Percentiles rank a stretch among this genome's conserved stretches.
Conservation (phyloP, 2,888 invertebrate genomes). For the Drosophila buzzatii region DNA sequence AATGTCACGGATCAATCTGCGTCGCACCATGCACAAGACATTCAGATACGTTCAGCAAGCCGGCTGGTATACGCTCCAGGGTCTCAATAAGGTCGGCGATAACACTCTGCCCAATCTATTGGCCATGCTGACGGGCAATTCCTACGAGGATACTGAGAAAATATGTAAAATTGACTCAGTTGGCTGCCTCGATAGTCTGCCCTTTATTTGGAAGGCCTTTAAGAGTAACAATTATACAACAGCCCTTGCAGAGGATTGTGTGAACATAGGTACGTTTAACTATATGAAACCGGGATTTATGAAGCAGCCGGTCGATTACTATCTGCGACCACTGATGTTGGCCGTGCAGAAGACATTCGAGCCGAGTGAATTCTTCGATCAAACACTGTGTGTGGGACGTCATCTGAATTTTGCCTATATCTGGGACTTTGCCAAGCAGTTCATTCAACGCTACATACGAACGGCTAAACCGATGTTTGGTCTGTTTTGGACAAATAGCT, state of each 20-base stretch:
- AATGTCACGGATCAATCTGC: neutral
- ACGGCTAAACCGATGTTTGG: constrained; percentile 5
- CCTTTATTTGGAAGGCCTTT: neutral
- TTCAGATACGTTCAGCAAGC: neutral
- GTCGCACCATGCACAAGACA: constrained; percentile 1
- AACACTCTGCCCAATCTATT: constrained; percentile 3
- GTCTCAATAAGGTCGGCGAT: constrained; percentile 1
- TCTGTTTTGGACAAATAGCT: constrained; percentile 2
- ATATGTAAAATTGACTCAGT: neutral
- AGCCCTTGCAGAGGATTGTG: neutral
- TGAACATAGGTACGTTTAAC: neutral
- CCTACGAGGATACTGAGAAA: neutral
- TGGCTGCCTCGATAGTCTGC: neutral
- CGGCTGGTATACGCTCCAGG: constrained; percentile 1
- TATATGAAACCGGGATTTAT: neutral
- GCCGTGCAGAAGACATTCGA: neutral
- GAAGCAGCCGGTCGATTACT: neutral
- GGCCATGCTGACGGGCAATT: neutral
- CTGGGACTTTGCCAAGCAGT: constrained; percentile 6
- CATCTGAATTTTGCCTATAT: neutral
- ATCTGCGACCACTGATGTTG: neutral
- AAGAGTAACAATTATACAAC: neutral
- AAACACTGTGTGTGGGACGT: neutral
- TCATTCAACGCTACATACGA: neutral
- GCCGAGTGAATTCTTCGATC: neutral